Evolutionary conservation across 2,888 invertebrate species (phyloP).

Genomic region (Autographa gamma): DNA sequence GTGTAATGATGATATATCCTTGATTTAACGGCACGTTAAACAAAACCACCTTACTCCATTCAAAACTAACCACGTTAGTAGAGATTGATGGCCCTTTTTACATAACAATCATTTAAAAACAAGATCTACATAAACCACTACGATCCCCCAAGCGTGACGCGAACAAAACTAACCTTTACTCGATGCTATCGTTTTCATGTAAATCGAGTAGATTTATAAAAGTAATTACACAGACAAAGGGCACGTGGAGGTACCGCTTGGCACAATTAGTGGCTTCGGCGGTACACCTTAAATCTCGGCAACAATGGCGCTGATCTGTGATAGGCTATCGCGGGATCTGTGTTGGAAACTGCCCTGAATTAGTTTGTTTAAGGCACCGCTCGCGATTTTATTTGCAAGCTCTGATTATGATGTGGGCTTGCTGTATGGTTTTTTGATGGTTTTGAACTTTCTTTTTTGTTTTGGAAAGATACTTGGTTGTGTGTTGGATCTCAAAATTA

Average conservation of each 20-base stretch:
- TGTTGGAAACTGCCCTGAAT: slow-evolving; percentile 76
- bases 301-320: slow-evolving; percentile 81
- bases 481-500: too few relatives aligned
- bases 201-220: slow-evolving; percentile 81
- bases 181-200: slow-evolving; percentile 71
- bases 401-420: slow-evolving; percentile 51
- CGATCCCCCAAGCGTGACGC: slow-evolving; percentile 67
- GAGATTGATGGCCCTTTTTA: slow-evolving; percentile 2
- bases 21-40: background rate
- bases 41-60: background rate
- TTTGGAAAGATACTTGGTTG: background rate
- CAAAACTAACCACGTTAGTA: background rate
- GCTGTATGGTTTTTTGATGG: background rate
- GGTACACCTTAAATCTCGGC: slow-evolving; percentile 69
- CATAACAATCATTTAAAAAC: background rate
- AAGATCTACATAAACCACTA: slow-evolving; percentile 40
- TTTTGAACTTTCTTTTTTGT: background rate
- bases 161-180: slow-evolving; percentile 78
- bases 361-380: slow-evolving; percentile 73
- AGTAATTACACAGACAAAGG: slow-evolving; percentile 81
- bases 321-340: slow-evolving; percentile 79
- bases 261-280: slow-evolving; percentile 62
- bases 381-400: slow-evolving; percentile 28
- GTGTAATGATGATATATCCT: background rate
- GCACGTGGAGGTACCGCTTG: slow-evolving; percentile 53